These are phyloP conservation scores for Synanthedon tipuliformis DNA, from an alignment of 2,888 invertebrate genomes.

Conservation along the genomic window DNA sequence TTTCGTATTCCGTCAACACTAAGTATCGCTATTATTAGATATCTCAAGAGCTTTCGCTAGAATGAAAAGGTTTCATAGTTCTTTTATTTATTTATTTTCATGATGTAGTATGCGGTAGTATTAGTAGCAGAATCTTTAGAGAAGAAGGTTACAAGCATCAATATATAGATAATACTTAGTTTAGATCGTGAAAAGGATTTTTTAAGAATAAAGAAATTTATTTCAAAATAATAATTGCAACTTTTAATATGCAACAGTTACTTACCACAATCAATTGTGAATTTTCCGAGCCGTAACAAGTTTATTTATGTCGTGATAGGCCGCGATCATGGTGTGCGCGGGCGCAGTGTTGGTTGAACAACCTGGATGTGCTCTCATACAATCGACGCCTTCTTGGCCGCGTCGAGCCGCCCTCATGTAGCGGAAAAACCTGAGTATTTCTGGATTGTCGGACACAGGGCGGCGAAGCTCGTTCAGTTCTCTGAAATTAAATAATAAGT, in stretches of 20 bases:
- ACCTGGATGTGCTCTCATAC: constrained; percentile 73
- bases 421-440: constrained; percentile 87
- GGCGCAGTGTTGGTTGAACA: constrained; percentile 75
- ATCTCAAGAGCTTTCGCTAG: no score
- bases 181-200: no score
- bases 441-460: constrained; percentile 87
- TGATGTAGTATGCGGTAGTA: no score
- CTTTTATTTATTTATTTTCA: no score
- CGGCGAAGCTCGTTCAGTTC: constrained; percentile 87
- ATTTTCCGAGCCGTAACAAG: constrained; percentile 84
- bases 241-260: background rate
- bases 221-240: no score
- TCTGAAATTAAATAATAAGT: constrained; percentile 51
- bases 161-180: no score
- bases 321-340: constrained; percentile 85
- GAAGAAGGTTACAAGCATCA: no score
- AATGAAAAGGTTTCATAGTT: no score
- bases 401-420: constrained; percentile 91
- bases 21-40: no score
- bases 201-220: no score
- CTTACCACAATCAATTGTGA: constrained; percentile 14
- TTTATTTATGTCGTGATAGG: constrained; percentile 89
- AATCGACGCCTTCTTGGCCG: constrained; percentile 84
- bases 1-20: no score
- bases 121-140: no score